Conservation (phyloP, 2,797 vertebrate species). For the Sciurus vulgaris region DNA sequence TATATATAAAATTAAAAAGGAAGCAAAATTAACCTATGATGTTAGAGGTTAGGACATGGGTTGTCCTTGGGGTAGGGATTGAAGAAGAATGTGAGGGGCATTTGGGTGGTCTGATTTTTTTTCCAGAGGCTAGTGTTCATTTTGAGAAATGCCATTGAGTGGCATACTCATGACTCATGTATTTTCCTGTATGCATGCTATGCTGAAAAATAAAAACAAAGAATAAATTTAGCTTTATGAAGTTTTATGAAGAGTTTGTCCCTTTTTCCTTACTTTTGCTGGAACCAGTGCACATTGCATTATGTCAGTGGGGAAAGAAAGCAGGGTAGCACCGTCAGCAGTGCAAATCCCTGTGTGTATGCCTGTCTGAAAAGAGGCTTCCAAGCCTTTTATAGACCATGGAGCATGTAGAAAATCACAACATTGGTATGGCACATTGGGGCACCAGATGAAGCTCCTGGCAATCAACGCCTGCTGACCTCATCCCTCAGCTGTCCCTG, state of each 20-base stretch:
- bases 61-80: neutral
- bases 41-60: neutral
- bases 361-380: neutral
- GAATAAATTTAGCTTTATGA: neutral
- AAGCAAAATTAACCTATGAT: neutral
- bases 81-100: neutral
- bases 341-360: fast-evolving
- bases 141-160: neutral
- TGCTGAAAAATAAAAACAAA: neutral
- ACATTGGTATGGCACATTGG: neutral
- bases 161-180: fast-evolving
- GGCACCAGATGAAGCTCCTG: neutral
- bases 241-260: neutral
- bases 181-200: neutral
- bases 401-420: neutral
- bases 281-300: neutral
- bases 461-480: neutral
- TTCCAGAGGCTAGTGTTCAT: neutral
- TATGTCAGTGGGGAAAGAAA: neutral
- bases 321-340: fast-evolving
- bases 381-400: neutral
- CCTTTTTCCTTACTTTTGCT: neutral
- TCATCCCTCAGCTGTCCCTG: neutral
- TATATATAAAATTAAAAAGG: neutral
- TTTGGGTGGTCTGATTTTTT: neutral